These are phyloP conservation scores for Blastomussa wellsi DNA, from an alignment of 92 coral and sea anemone species.

Conservation along the genomic window DNA sequence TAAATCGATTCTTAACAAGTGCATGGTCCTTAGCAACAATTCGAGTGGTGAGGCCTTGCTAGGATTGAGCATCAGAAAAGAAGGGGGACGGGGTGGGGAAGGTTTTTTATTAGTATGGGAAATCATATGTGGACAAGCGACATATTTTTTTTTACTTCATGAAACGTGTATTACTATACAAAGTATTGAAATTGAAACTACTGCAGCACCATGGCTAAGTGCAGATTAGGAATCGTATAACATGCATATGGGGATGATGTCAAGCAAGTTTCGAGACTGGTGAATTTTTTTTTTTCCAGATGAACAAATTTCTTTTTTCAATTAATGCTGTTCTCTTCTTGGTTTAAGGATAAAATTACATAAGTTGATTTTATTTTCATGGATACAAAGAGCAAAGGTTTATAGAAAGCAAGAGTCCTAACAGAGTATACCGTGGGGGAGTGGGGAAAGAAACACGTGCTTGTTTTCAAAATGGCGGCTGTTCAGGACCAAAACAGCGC, in stretches of 20 bases:
- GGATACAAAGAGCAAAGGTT: not conserved
- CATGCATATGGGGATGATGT: no score
- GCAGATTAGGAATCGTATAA: no score
- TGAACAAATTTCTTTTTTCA: not conserved
- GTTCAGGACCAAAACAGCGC: conserved; percentile 35
- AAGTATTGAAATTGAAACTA: no score
- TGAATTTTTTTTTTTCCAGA: no score
- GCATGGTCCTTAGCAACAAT: conserved; percentile 29
- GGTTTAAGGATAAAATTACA: not conserved
- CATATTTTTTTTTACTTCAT: no score
- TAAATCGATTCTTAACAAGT: conserved; percentile 20
- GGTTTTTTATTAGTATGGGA: no score
- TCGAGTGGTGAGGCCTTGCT: conserved; percentile 25
- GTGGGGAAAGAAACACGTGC: conserved; percentile 32
- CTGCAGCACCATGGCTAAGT: no score
- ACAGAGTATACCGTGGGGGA: not conserved
- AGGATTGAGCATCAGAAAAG: conserved; percentile 34
- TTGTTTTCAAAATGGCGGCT: conserved; percentile 82
- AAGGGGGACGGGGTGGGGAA: conserved; percentile 7
- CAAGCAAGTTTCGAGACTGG: no score
- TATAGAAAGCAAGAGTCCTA: not conserved
- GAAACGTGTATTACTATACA: no score
- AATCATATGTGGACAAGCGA: no score
- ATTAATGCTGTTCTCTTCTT: not conserved
- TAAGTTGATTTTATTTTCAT: not conserved